Base-by-base conservation (phyloP, 2,888 invertebrate species). In the Drosophila nr. perissopoda region DNA sequence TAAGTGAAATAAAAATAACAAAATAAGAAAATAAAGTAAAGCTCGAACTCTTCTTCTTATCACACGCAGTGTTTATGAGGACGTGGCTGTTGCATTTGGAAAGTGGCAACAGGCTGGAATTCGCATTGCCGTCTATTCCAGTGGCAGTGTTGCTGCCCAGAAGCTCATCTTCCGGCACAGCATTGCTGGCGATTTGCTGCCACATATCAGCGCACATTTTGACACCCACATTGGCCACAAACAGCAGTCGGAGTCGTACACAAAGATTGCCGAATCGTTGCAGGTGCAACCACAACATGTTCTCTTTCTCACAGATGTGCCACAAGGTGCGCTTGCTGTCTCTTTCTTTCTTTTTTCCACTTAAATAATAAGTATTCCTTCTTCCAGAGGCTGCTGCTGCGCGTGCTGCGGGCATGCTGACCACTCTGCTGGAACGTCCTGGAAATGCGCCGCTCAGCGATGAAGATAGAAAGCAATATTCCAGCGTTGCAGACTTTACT, bases 61-160 rank as follows among this genome's bases (percentile, higher is more conserved):
- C 13, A 7, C 18, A 51, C 1, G 4, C 93, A 98, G 98, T 92
- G 95, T 99, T 34, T 99, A 96, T 92, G 95, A 96, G 13, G 99
- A 99, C 93, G 98, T 98, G 0, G 94, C 95, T 0, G 94, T 94
- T 21, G 96, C 96, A 1, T 94, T 99, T 54, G 94, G 96, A 89
- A 93, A 94, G 70, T 97, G 98, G 96, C 94, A 94, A 4, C 94
- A 95, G 5, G 93, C 94, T 18, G 96, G 96, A 16, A 94, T 95
- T 40, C 95, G 95, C 76, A 94, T 99, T 57, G 98, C 96, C 91
- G 96, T 98, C 73, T 99, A 97, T 93, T 99, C 99, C 0, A 98
- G 98, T 33, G 99, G 98, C 54, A 98, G 98, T 64, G 95, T 97
- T 1, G 96, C 96, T 86, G 97, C 98, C 18, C 99, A 99, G 92